These are phyloP conservation scores for Eustalomyia histrio DNA, from an alignment of 2,888 invertebrate species.

Conservation along the genomic window DNA sequence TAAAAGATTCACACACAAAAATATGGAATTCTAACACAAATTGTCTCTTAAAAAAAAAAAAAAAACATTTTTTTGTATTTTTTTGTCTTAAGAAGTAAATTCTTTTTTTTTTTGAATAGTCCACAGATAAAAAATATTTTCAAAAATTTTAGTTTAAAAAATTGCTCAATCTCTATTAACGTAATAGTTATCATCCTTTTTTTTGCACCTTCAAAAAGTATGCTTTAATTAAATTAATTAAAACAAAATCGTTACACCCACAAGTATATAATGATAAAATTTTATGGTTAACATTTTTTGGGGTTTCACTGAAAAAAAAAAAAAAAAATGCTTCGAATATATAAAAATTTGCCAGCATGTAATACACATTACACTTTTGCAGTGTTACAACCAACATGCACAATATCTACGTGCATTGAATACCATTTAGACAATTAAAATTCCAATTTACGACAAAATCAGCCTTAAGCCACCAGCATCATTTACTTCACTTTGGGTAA, in stretches of 20 bases:
- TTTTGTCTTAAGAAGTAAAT: no score
- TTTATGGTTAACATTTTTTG: slow-evolving; percentile 38
- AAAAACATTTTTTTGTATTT: no score
- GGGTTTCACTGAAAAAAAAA: slow-evolving; percentile 1
- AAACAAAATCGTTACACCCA: background rate
- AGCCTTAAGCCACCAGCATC: slow-evolving; percentile 35
- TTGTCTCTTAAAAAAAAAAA: no score
- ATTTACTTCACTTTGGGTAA: slow-evolving; percentile 13
- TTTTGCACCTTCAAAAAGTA: slow-evolving; percentile 26
- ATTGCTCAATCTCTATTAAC: no score
- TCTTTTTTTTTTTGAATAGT: no score
- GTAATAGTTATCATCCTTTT: no score
- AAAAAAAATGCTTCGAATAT: slow-evolving; percentile 13
- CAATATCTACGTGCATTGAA: slow-evolving; percentile 57
- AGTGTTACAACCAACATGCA: background rate
- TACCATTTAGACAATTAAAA: slow-evolving; percentile 66
- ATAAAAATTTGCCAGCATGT: background rate
- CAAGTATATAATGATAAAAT: slow-evolving; percentile 39
- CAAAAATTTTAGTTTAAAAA: no score
- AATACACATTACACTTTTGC: background rate
- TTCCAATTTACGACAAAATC: slow-evolving; percentile 49
- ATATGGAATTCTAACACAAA: no score
- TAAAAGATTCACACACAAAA: no score
- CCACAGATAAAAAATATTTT: no score
- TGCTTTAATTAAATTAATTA: slow-evolving; percentile 47